Evolutionary conservation across 2,113 vertebrate species (phyloP).

Genomic region (Silurus glanis): DNA sequence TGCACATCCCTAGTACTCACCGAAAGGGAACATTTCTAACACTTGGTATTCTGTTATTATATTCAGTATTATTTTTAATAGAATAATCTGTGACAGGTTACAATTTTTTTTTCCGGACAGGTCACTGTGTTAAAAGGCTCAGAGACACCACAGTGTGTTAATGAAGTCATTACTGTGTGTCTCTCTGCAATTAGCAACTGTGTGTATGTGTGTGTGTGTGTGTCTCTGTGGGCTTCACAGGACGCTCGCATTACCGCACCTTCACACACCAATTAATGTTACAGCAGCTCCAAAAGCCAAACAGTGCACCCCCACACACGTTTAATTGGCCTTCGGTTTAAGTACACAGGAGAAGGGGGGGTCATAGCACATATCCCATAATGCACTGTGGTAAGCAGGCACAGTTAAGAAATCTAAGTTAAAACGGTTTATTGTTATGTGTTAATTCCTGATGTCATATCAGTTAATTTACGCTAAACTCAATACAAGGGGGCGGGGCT

Average conservation of each 20-base stretch:
- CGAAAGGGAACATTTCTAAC: not conserved
- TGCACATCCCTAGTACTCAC: not conserved
- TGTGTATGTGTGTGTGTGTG: conserved; percentile 41
- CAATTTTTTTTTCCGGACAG: not conserved
- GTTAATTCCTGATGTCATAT: not conserved
- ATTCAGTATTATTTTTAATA: not conserved
- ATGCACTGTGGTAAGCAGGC: conserved; percentile 53
- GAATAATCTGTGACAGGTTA: not conserved
- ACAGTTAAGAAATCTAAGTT: not conserved
- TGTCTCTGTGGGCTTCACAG: conserved; percentile 60
- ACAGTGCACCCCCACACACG: conserved; percentile 15
- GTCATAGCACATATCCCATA: conserved; percentile 57
- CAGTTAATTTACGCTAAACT: not conserved
- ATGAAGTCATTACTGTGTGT: conserved; percentile 31
- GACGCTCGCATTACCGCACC: conserved; percentile 72
- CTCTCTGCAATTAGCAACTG: conserved; percentile 69
- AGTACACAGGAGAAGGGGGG: not conserved
- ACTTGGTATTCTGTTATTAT: not conserved
- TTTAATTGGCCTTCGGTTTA: conserved; percentile 74
- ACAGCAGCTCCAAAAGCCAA: conserved; percentile 61
- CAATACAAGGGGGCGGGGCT: not conserved
- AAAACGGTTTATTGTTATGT: not conserved
- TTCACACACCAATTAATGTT: conserved; percentile 77
- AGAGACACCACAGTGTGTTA: not conserved
- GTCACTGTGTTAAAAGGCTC: not conserved